Base-by-base conservation (phyloP, 2,888 invertebrate species). In the Heliconius ethilla region DNA sequence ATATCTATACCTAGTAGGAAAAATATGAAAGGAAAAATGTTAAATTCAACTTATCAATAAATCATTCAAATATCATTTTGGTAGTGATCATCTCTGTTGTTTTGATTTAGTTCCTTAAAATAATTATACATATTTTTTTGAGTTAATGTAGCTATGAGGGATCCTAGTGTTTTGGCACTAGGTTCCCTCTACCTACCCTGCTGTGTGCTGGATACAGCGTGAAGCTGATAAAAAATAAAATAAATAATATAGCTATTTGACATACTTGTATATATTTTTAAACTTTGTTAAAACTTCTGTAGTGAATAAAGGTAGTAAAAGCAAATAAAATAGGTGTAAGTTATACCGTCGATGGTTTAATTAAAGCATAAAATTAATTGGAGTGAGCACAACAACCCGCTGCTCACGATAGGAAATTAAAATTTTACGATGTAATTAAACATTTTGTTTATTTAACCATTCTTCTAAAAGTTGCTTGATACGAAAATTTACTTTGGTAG, bases 341-440 rank as follows among this genome's bases (percentile, higher is more conserved):
- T 69, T 33, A 70, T 62, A 65, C 59, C 75, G 75, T 65, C 79
- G 75, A 80, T 80, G 78, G 78, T 78, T 76, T 78, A 80, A 78
- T 78, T 80, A 80, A 80, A 80, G 75, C 67, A 78, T 78, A 76
- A 78, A 78, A 76, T 80, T 80, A 76, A 80, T 78, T 77, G 73
- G 77, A 66, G 66, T 77, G 77, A 73, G n/a, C 67, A 62, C 67
- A 74, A 67, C 67, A 72, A 72, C 59, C 67, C 75, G 75, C 76
- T 76, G 73, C 75, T 45, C 70, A 51, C 70, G 76, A 78, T 80
- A 67, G 76, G 76, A 80, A 76, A 78, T 80, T 80, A 76, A 80
- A 80, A 78, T 80, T 76, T 78, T 80, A 80, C 72, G 75, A 75
- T 59, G 75, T 67, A 78, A 75, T 66, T 76, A 78, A 77, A 59